Evolutionary conservation across 2,797 vertebrate genomes (phyloP), one percentile per base, ranked within the genome.

Genomic region (Hipposideros larvatus): DNA sequence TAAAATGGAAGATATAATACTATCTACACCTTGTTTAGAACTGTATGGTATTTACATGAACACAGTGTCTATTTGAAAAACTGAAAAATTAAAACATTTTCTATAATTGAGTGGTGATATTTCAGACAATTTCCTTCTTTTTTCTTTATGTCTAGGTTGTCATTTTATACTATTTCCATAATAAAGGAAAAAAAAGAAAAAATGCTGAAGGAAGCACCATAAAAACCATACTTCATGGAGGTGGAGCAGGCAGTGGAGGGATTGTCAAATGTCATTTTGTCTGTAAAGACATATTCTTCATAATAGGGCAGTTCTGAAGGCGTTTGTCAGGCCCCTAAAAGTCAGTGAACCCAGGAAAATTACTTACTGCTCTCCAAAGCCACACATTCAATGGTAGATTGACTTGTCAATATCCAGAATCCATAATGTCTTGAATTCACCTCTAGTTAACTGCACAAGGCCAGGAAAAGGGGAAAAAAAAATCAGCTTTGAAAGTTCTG

Each of bases 1-100:
- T 71, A 53, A 93, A 87, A 37, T 41, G 1, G 31, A 83, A 88
- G 55, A 75, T 11, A 74, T 75, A 73, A 57, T 85, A 93, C 15
- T 90, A 66, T 61, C 7, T 55, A 66, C 0, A 89, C 3, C 10
- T 90, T 87, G 48, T 68, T 91, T 75, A 89, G 19, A 22, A 91
- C 13, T 94, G 34, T 19, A 7, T 59, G 65, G 22, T 90, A 80
- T 89, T 65, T 79, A 11, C 37, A 70, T 86, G 8, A 83, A 55
- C 8, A 85, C 7, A 68, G 6, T 24, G 5, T 24, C 31, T 89
- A n/a, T 75, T 78, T 70, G 22, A 97, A 96, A 95, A 41, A 79
- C 15, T 93, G 55, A 93, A 93, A 84, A 95, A 87, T 74, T 71
- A 70, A 95, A 75, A 75, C 18, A 79, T 84, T 75, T 95, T 75